Percentiles rank a stretch among this genome's conserved stretches.
Evolutionary conservation across 2,888 invertebrate genomes (phyloP).

Genomic region (Diarsia rubi): DNA sequence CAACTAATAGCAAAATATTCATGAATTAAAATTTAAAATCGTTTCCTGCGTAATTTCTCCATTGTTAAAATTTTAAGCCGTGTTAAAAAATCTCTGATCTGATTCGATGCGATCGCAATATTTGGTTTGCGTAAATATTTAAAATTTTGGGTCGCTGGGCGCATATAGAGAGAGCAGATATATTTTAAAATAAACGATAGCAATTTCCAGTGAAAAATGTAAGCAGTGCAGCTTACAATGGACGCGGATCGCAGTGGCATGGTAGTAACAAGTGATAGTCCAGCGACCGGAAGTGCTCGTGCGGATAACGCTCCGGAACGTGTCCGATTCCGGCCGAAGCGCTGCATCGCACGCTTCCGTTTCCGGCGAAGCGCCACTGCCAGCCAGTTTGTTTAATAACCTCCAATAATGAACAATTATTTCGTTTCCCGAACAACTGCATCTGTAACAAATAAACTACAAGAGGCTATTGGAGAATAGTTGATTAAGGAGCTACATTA

Average conservation of each 20-base stretch:
- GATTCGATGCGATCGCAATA: conserved; percentile 19
- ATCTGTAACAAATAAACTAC: conserved; percentile 28
- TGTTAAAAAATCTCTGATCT: conserved; percentile 12
- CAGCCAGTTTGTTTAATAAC: conserved; percentile 75
- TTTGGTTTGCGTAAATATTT: conserved; percentile 37
- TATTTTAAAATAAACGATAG: conserved; percentile 35
- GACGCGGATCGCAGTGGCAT: conserved; percentile 50
- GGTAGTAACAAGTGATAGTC: conserved; percentile 68
- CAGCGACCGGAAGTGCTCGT: conserved; percentile 76
- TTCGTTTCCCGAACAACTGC: conserved; percentile 51
- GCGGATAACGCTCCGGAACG: conserved; percentile 86
- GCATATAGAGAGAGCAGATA: conserved; percentile 2
- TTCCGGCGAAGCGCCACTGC: conserved; percentile 69
- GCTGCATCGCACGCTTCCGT: conserved; percentile 72
- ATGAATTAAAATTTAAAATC: background rate
- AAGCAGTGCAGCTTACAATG: conserved; percentile 58
- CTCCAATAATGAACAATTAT: conserved; percentile 69
- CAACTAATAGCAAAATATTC: background rate
- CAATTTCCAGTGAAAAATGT: conserved; percentile 53
- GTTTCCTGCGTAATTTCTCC: background rate
- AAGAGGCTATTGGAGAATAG: background rate
- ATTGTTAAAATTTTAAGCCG: conserved; percentile 24
- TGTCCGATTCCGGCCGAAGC: conserved; percentile 77
- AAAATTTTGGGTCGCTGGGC: conserved; percentile 13
- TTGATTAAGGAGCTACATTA: background rate